Base-by-base conservation (phyloP, 2,888 invertebrate species). In the Magallana nippona region DNA sequence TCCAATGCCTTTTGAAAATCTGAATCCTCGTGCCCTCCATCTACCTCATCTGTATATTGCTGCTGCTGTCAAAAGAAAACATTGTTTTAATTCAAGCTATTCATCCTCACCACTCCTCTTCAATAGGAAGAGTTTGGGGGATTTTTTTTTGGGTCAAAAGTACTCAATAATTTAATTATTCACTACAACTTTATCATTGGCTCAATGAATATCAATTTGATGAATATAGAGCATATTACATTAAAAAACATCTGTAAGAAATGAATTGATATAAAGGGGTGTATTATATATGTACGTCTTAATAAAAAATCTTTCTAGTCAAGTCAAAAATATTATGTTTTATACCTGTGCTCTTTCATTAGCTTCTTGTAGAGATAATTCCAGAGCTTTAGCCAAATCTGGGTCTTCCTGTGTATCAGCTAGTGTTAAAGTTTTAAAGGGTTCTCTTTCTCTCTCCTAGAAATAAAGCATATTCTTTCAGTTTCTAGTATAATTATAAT, bases 301-400 rank as follows among this genome's bases (percentile, higher is more conserved):
- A n/a, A n/a, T n/a, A n/a, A n/a, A n/a, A n/a, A n/a, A n/a, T n/a
- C n/a, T n/a, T n/a, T n/a, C n/a, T n/a, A n/a, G n/a, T n/a, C n/a
- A n/a, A n/a, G n/a, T n/a, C n/a, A n/a, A n/a, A n/a, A n/a, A n/a
- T n/a, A n/a, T n/a, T n/a, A n/a, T n/a, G n/a, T n/a, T n/a, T n/a
- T n/a, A n/a, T 71, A 84, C 89, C 87, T 88, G 84, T n/a, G 87
- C 84, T 78, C 84, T 85, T 17, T 87, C 85, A 56, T 89, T 87
- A 27, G 89, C 86, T 77, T 89, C 89, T 19, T 87, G 83, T 2
- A 90, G 83, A 82, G 90, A 90, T 78, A 91, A 87, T 84, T 90
- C 89, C 58, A 90, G 87, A 5, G 90, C 91, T 55, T 88, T 84
- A 10, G 87, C 87, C 19, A 91, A 77, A 57, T 91, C 90, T n/a